Percentiles rank a stretch among this genome's conserved stretches.
Evolutionary conservation across 2,888 invertebrate genomes (phyloP).

Genomic region (Thera britannica): DNA sequence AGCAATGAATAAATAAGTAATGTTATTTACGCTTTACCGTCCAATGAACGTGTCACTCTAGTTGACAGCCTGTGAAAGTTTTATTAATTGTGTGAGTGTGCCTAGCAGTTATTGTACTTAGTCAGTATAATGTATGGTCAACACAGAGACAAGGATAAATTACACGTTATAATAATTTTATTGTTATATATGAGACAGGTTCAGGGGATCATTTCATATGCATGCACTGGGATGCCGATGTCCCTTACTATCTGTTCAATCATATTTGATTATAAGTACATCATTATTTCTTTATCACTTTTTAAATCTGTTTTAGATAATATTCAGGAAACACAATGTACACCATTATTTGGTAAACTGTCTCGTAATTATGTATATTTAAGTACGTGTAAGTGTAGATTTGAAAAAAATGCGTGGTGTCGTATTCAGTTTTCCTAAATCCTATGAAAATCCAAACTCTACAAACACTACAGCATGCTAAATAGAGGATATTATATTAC

Average conservation of each 20-base stretch:
- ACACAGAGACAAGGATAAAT: constrained; percentile 57
- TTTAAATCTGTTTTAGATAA: neutral
- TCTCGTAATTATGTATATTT: neutral
- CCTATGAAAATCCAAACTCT: constrained; percentile 72
- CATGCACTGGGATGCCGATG: constrained; percentile 53
- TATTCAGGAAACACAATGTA: neutral
- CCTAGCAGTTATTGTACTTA: constrained; percentile 44
- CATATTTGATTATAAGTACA: no score
- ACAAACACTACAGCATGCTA: constrained; percentile 66
- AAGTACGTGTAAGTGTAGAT: neutral
- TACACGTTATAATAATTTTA: constrained; percentile 61
- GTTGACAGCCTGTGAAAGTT: constrained; percentile 52
- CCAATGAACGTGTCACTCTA: constrained; percentile 50
- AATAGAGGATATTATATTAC: constrained; percentile 55
- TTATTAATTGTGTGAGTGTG: constrained; percentile 54
- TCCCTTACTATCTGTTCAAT: constrained; percentile 34
- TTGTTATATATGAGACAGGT: constrained; percentile 49
- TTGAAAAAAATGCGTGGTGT: constrained; percentile 36
- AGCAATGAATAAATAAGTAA: constrained; percentile 48
- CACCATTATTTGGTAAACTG: neutral
- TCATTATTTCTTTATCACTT: neutral
- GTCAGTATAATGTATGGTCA: constrained; percentile 47
- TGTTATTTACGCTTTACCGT: constrained; percentile 40
- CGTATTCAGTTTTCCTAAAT: constrained; percentile 66
- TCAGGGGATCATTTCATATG: constrained; percentile 53